Evolutionary conservation across 1,140 invertebrate species (phyloP), one percentile per base, ranked within the genome.

Genomic region (Drosophila takahashii): DNA sequence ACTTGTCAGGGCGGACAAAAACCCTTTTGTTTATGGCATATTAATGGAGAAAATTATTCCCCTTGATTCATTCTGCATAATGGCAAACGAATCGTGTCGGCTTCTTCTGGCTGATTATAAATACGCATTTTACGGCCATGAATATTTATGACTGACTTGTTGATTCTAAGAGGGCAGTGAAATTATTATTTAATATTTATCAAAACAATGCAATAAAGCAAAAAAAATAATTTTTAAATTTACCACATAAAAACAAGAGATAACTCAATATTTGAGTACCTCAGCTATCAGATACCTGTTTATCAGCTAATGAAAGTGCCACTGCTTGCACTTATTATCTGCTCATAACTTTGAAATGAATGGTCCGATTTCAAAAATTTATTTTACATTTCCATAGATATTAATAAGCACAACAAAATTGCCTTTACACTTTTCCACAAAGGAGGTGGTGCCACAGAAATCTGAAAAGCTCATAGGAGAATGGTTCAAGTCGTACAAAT

Each of bases 91-190:
- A 27, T 4, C 11, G 13, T 32, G 47, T 50, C 22, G 10, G 22
- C 37, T 27, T 16, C 37, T 34, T 37, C 4, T 39, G 32, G 26
- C 3, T 52, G 48, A 4, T 70, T 47, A 32, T 22, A 47, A 57
- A 39, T 47, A 47, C 34, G 65, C 11, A 47, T 37, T 57, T 39
- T 39, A 39, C 11, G 42, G 11, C 26, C 13, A 48, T 70, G 34
- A 39, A 70, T 48, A 70, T 70, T 70, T 70, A 70, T 56, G 34
- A 29, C 27, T 4, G 16, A 69, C 50, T 69, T 65, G 45, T 67
- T 67, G 45, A 51, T 41, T 50, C 26, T 6, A 10, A 16, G 13
- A 41, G 16, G 18, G 18, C 18, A 9, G 4, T 16, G 16, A 39
- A 22, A 58, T 58, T 22, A 11, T 0, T 36, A 37, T 36, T 61